Percentiles rank a stretch among this genome's conserved stretches.
phyloP scores from a whole-genome alignment of 37 sponge, comb jelly and placozoan species.

The Petrosia ficiformis region DNA sequence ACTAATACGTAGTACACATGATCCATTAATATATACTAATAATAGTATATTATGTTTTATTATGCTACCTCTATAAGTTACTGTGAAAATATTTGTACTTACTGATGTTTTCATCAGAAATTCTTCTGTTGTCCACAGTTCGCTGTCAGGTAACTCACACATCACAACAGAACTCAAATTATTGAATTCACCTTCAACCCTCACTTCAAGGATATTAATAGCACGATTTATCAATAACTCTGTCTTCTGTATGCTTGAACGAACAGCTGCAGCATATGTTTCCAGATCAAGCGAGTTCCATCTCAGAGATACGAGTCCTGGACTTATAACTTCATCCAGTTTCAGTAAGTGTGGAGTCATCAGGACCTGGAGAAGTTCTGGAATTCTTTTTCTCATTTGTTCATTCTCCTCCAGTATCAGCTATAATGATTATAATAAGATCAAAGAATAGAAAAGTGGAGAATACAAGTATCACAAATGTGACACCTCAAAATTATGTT shows the following conservation, averaged over 20 bases:
- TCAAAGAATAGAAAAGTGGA: background rate
- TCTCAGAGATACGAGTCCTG: constrained; percentile 81
- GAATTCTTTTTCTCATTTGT: constrained; percentile 52
- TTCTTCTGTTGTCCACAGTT: constrained; percentile 36
- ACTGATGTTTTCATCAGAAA: constrained; percentile 13
- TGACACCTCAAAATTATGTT: no score
- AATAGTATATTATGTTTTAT: no score
- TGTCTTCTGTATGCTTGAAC: constrained; percentile 52
- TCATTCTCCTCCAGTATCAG: constrained; percentile 61
- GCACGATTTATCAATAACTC: constrained; percentile 80
- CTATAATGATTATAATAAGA: constrained; percentile 34
- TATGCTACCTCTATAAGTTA: no score
- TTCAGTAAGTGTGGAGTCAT: constrained; percentile 77
- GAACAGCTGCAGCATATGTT: constrained; percentile 49
- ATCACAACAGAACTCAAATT: constrained; percentile 56
- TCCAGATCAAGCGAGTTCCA: constrained; percentile 92
- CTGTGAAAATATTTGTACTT: no score
- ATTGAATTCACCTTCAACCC: constrained; percentile 63
- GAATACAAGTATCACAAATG: background rate
- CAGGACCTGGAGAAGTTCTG: constrained; percentile 56
- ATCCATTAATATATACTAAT: no score
- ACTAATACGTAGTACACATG: background rate
- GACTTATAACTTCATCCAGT: constrained; percentile 83
- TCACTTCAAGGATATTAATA: constrained; percentile 61
- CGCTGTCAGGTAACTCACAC: constrained; percentile 74